phyloP scores from a whole-genome alignment of 2,888 invertebrate species.

The Eupithecia abbreviata region DNA sequence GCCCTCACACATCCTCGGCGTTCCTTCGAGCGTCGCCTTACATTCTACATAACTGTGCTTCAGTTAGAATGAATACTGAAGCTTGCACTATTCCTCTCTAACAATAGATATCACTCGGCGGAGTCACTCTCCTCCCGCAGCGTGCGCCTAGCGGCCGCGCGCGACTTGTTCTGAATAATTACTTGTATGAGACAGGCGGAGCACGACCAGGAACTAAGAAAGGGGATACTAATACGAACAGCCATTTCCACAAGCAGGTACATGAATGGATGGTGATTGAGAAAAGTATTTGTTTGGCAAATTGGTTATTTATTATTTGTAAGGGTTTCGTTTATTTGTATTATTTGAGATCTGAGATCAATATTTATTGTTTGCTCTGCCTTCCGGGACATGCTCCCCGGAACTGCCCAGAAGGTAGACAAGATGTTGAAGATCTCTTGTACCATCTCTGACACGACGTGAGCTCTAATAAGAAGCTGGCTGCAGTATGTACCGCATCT shows the following conservation, averaged over 20 bases:
- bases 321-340: no score
- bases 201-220: constrained; percentile 3
- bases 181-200: constrained; percentile 20
- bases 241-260: not conserved
- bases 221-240: constrained; percentile 8
- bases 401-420: no score
- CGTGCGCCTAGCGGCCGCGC: constrained; percentile 20
- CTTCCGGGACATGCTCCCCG: not conserved
- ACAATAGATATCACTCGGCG: not conserved
- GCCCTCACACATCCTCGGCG: no score
- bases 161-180: constrained; percentile 32
- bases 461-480: not conserved
- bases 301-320: no score
- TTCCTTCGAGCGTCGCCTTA: not conserved
- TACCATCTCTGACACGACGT: no score
- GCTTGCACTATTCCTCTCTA: not conserved
- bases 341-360: no score
- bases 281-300: no score
- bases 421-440: no score
- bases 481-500: not conserved
- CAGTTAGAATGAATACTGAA: not conserved
- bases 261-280: no score
- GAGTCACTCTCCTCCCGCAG: not conserved
- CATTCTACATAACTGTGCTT: no score
- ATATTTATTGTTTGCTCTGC: not conserved